Evolutionary conservation across 2,888 invertebrate species (phyloP).

Genomic region (Diadromus collaris): DNA sequence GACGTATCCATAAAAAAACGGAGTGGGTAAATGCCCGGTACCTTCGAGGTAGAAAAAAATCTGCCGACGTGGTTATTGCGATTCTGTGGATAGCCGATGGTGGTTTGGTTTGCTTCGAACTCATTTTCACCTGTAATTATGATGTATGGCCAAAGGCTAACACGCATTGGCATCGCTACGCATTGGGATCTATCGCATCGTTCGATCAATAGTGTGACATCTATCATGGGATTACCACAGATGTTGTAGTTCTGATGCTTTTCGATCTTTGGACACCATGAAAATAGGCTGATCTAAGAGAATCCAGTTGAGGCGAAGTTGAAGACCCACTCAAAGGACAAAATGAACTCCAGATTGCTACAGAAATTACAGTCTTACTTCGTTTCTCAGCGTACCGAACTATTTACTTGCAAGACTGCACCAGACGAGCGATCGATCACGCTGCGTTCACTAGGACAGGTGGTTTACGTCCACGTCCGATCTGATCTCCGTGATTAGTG

Average conservation of each 20-base stretch:
- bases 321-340: no score
- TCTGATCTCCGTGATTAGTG: neutral
- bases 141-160: conserved; percentile 1
- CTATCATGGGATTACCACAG: neutral
- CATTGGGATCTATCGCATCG: neutral
- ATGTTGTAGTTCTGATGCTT: neutral
- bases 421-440: neutral
- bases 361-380: neutral
- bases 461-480: neutral
- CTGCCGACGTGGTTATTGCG: neutral
- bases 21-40: conserved; percentile 26
- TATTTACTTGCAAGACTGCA: neutral
- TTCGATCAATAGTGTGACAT: neutral
- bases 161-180: neutral
- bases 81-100: neutral
- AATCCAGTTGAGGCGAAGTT: no score
- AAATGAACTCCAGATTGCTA: neutral
- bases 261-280: no score
- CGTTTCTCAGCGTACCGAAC: neutral
- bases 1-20: conserved; percentile 39
- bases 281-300: no score
- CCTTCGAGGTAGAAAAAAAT: conserved; percentile 20
- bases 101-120: neutral
- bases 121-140: neutral
- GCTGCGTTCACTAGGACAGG: neutral